These are phyloP conservation scores for Sinopyrophorus schimmeli DNA, from an alignment of 2,888 invertebrate genomes.

Conservation along the genomic window DNA sequence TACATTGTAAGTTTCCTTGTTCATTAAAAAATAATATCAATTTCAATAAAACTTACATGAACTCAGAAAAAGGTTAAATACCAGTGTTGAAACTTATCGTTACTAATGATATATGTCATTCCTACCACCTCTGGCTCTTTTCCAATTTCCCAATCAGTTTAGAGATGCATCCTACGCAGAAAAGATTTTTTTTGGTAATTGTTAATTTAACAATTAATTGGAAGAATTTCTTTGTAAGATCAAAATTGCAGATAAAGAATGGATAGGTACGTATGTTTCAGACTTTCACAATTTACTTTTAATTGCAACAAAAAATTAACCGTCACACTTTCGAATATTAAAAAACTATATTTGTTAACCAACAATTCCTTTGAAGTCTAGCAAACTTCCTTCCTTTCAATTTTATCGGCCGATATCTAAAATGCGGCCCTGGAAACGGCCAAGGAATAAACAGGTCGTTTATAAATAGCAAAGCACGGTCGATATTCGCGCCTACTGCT, in stretches of 20 bases:
- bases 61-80: conserved; percentile 18
- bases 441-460: conserved; percentile 49
- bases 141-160: conserved; percentile 16
- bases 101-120: conserved; percentile 11
- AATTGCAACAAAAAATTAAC: too few species aligned
- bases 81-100: conserved; percentile 14
- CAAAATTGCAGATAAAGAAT: too few species aligned
- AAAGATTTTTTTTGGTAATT: too few species aligned
- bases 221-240: too few species aligned
- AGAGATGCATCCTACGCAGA: conserved; percentile 5
- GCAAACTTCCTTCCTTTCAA: conserved; percentile 50
- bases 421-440: conserved; percentile 54
- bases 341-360: too few species aligned
- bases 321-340: too few species aligned
- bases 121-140: conserved; percentile 11
- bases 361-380: too few species aligned
- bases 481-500: conserved; percentile 35
- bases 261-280: too few species aligned
- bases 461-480: conserved; percentile 38
- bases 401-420: conserved; percentile 48
- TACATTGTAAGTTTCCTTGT: too few species aligned
- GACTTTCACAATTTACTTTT: too few species aligned
- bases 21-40: too few species aligned
- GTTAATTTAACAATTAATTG: too few species aligned
- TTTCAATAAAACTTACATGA: conserved; percentile 10